Evolutionary conservation across 2,888 invertebrate genomes (phyloP).

Genomic region (Pogonocherus hispidulus): DNA sequence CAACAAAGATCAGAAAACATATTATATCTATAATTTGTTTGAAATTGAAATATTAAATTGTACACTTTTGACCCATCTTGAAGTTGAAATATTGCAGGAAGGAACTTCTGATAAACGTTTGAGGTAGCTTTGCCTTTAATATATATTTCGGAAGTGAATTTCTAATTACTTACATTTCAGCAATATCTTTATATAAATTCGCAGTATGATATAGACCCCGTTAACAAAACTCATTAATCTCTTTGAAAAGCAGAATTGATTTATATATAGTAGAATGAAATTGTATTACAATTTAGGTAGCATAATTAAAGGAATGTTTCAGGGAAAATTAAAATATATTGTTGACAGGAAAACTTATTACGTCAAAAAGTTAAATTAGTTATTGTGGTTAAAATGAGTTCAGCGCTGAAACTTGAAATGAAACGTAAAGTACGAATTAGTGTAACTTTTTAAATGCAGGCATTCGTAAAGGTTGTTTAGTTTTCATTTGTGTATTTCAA

Average conservation of each 20-base stretch:
- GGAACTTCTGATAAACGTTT: too few relatives aligned
- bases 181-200: background rate
- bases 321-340: constrained; percentile 1
- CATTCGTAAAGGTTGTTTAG: background rate
- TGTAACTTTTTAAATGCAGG: background rate
- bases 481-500: background rate
- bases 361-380: constrained; percentile 13
- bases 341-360: background rate
- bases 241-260: background rate
- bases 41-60: too few relatives aligned
- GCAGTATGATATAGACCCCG: background rate
- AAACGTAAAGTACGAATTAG: background rate
- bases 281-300: background rate
- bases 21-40: too few relatives aligned
- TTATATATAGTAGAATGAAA: background rate
- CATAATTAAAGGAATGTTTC: background rate
- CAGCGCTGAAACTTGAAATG: background rate
- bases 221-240: background rate
- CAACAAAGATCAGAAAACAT: too few relatives aligned
- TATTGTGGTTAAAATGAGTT: background rate
- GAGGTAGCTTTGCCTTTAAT: too few relatives aligned
- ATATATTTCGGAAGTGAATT: too few relatives aligned
- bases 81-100: too few relatives aligned
- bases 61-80: too few relatives aligned
- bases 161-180: too few relatives aligned